Conservation (phyloP, 2,888 invertebrate genomes). For the Heteromurus nitidus region DNA sequence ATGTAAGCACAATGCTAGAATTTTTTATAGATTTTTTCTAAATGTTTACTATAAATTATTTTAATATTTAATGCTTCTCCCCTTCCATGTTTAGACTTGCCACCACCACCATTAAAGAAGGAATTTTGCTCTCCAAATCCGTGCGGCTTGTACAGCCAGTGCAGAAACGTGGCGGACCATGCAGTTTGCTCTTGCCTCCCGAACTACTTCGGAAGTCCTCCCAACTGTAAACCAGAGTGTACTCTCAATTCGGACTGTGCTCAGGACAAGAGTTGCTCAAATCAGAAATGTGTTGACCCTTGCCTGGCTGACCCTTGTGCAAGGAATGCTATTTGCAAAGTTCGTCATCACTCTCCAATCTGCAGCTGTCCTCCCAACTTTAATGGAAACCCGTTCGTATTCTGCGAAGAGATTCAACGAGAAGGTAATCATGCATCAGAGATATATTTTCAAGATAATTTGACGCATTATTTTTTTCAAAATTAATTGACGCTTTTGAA, state of each 20-base stretch:
- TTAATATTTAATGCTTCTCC: too few species aligned
- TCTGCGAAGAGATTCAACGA: constrained; percentile 75
- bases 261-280: constrained; percentile 86
- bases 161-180: constrained; percentile 79
- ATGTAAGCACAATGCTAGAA: constrained; percentile 74
- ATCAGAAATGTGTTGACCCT: constrained; percentile 81
- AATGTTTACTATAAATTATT: not conserved
- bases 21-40: not conserved
- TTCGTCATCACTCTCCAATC: constrained; percentile 87
- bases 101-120: constrained; percentile 27
- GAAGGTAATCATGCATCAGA: too few species aligned
- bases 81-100: constrained; percentile 42
- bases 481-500: too few species aligned
- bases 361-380: constrained; percentile 86
- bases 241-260: constrained; percentile 87
- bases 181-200: constrained; percentile 81
- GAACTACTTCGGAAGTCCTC: constrained; percentile 84
- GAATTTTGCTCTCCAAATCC: constrained; percentile 64
- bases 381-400: constrained; percentile 82
- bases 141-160: constrained; percentile 81
- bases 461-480: not conserved
- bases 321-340: constrained; percentile 85
- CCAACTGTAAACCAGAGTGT: constrained; percentile 80
- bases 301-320: constrained; percentile 84
- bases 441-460: constrained; percentile 74